A percentile compares a stretch with the other conserved stretches of the same genome.
phyloP scores from a whole-genome alignment of 2,797 vertebrate genomes.

The Taeniopygia guttata region DNA sequence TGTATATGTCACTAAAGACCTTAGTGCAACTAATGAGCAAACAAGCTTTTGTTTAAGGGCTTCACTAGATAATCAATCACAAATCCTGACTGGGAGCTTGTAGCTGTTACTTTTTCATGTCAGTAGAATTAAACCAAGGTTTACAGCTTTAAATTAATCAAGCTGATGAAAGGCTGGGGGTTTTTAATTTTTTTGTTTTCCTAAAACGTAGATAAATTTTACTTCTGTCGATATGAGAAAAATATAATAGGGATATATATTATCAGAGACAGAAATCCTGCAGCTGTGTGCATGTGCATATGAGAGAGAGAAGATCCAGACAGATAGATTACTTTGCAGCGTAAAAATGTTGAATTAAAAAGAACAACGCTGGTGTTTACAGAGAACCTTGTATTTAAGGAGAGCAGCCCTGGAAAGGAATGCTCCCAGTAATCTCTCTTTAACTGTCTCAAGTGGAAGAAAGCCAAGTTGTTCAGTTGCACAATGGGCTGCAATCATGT shows the following conservation, averaged over 20 bases:
- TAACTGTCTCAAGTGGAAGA: conserved; percentile 43
- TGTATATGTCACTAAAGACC: conserved; percentile 38
- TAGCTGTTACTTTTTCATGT: conserved; percentile 37
- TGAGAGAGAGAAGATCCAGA: background rate
- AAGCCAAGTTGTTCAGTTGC: conserved; percentile 37
- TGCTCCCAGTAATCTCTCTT: conserved; percentile 15
- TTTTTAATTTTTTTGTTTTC: background rate
- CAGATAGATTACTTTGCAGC: background rate
- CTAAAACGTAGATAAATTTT: background rate
- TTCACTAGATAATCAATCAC: conserved; percentile 39
- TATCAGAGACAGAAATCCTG: background rate
- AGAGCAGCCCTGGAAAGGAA: conserved; percentile 22
- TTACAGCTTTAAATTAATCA: conserved; percentile 49
- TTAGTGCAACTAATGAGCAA: conserved; percentile 54
- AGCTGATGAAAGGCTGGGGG: background rate
- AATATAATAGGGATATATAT: background rate
- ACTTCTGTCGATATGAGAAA: background rate
- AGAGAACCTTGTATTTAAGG: background rate
- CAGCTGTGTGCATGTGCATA: background rate
- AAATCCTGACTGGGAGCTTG: conserved; percentile 14
- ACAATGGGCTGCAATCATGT: conserved; percentile 52
- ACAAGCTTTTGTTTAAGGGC: conserved; percentile 36
- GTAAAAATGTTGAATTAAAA: conserved; percentile 8
- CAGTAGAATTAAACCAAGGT: conserved; percentile 6
- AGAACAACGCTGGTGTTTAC: background rate